Evolutionary conservation across 1,140 invertebrate genomes (phyloP).

Genomic region (Chrysopa pallens): DNA sequence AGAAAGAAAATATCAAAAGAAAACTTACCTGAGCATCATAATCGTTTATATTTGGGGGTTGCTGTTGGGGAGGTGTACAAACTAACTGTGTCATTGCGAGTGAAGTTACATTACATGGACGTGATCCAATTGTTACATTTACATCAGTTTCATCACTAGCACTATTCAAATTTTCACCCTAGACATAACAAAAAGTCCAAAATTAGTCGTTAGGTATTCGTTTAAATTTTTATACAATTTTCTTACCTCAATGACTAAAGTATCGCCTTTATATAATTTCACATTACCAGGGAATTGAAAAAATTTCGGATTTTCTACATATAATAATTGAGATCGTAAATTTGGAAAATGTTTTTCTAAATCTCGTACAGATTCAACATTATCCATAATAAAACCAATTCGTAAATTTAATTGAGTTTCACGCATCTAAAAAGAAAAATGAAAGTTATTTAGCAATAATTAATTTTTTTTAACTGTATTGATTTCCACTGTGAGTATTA

Average conservation of each 20-base stretch:
- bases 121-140: slow-evolving; percentile 76
- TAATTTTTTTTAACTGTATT: too few relatives aligned
- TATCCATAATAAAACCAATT: slow-evolving; percentile 92
- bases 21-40: slow-evolving; percentile 43
- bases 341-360: slow-evolving; percentile 72
- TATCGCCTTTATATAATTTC: slow-evolving; percentile 87
- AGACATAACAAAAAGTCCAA: slow-evolving; percentile 17
- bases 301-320: slow-evolving; percentile 85
- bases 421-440: slow-evolving; percentile 6
- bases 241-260: slow-evolving; percentile 70
- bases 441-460: too few relatives aligned
- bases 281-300: slow-evolving; percentile 68
- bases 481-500: too few relatives aligned
- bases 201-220: too few relatives aligned
- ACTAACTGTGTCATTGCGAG: slow-evolving; percentile 73
- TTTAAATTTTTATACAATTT: slow-evolving; percentile 15
- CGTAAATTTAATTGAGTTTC: slow-evolving; percentile 44
- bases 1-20: neutral
- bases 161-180: slow-evolving; percentile 72
- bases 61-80: slow-evolving; percentile 71
- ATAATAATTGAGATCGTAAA: slow-evolving; percentile 60
- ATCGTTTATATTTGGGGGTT: slow-evolving; percentile 76
- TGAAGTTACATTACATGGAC: slow-evolving; percentile 83
- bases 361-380: slow-evolving; percentile 73
- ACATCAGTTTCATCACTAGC: slow-evolving; percentile 88